Evolutionary conservation across 2,113 vertebrate species (phyloP).

Genomic region (Amazona vittata): DNA sequence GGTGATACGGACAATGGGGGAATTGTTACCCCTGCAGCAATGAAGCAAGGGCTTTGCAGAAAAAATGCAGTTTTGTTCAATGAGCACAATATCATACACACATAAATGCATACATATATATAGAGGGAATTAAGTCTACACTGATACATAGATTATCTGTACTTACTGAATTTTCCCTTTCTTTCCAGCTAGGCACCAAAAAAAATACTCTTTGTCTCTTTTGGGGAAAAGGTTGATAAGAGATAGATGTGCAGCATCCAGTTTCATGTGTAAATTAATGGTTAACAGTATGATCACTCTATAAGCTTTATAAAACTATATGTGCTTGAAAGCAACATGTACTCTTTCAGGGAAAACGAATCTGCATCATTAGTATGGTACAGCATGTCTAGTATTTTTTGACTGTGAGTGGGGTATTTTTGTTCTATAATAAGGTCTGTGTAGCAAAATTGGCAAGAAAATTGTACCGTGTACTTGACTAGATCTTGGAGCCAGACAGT

Average conservation of each 20-base stretch:
- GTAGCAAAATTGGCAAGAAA: conserved; percentile 41
- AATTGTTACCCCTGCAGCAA: background rate
- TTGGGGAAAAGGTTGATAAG: background rate
- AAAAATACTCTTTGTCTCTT: background rate
- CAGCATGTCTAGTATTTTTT: conserved; percentile 18
- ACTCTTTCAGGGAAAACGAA: background rate
- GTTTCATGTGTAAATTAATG: background rate
- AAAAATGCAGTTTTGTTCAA: background rate
- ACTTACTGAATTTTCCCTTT: background rate
- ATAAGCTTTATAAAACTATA: background rate
- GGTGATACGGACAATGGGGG: background rate
- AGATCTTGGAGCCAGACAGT: background rate
- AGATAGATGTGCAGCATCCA: background rate
- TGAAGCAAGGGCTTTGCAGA: background rate
- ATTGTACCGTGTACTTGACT: background rate
- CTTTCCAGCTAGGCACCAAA: background rate
- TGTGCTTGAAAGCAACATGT: background rate
- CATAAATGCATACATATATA: background rate
- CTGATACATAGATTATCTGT: background rate
- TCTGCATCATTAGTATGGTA: background rate
- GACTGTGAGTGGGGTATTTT: conserved; percentile 24
- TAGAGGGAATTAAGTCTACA: background rate
- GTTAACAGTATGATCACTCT: background rate
- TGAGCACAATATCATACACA: background rate
- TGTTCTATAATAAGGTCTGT: conserved; percentile 38